A percentile compares a stretch with the other conserved stretches of the same genome.
Conservation (phyloP, 2,113 vertebrate genomes). For the Oryzias curvinotus region DNA sequence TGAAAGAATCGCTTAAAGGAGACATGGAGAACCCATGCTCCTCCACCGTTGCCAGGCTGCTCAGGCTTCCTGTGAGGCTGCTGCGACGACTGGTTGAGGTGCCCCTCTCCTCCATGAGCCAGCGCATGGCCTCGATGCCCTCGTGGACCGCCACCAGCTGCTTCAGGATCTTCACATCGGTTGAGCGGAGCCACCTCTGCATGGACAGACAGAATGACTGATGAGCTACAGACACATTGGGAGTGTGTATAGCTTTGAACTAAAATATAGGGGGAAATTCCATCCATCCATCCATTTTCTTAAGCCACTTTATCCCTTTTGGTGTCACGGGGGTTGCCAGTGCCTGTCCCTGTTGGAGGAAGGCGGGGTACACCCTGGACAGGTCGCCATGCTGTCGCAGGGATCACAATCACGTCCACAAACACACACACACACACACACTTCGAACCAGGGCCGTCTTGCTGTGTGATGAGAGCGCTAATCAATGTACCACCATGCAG, state of each 20-base stretch:
- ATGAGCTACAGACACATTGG: background rate
- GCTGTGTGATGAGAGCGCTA: too few relatives aligned
- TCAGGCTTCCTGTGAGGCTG: slow-evolving; percentile 88
- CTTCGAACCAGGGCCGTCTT: too few relatives aligned
- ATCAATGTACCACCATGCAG: too few relatives aligned
- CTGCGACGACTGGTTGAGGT: slow-evolving; percentile 78
- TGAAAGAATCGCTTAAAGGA: slow-evolving; percentile 25
- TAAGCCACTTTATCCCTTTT: too few relatives aligned
- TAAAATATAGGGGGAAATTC: background rate
- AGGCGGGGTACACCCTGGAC: too few relatives aligned
- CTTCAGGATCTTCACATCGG: slow-evolving; percentile 87
- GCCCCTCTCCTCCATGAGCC: slow-evolving; percentile 85
- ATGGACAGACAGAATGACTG: background rate
- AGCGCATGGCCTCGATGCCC: slow-evolving; percentile 88
- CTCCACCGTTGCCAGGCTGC: slow-evolving; percentile 79
- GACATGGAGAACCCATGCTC: slow-evolving; percentile 15
- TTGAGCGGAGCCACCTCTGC: slow-evolving; percentile 78
- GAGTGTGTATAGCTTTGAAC: background rate
- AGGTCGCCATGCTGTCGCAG: too few relatives aligned
- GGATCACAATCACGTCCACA: too few relatives aligned
- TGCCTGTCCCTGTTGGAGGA: too few relatives aligned
- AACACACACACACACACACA: too few relatives aligned
- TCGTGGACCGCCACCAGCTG: slow-evolving; percentile 87
- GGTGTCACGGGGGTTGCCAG: too few relatives aligned
- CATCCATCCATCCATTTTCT: too few relatives aligned